Conservation (phyloP, 2,888 invertebrate genomes). For the Rugalucina vietnamica region DNA sequence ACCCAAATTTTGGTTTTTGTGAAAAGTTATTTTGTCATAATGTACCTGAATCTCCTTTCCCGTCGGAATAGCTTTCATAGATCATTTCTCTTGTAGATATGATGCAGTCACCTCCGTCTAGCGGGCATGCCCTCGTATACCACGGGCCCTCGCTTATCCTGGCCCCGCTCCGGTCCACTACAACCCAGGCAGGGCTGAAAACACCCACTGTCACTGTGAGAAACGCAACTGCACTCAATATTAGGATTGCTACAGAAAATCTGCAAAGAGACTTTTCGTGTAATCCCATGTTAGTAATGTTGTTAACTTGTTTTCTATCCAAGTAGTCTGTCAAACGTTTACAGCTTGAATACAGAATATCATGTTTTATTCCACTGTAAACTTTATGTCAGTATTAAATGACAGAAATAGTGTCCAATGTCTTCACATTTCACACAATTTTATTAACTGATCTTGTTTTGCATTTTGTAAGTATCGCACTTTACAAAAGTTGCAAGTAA, state of each 20-base stretch:
- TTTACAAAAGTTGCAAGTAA: no score
- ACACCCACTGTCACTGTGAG: not conserved
- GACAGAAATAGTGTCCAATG: no score
- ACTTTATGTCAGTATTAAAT: no score
- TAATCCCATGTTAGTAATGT: not conserved
- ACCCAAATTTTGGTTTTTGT: no score
- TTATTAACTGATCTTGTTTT: no score
- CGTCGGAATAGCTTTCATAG: not conserved
- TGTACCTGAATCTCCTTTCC: not conserved
- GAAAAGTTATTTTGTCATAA: no score
- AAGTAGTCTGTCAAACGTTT: no score
- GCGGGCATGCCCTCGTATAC: slow-evolving; percentile 4
- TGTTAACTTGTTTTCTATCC: not conserved
- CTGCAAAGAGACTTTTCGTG: not conserved
- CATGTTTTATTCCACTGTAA: no score
- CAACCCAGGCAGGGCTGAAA: not conserved
- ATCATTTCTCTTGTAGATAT: not conserved
- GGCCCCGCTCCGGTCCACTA: not conserved
- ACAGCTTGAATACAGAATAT: no score
- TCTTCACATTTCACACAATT: no score
- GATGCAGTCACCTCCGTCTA: not conserved
- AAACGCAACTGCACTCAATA: not conserved
- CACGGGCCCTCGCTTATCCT: not conserved
- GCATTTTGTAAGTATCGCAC: no score
- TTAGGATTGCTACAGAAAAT: not conserved